Evolutionary conservation across 2,888 invertebrate genomes (phyloP).

Genomic region (Ecliptopera silaceata): DNA sequence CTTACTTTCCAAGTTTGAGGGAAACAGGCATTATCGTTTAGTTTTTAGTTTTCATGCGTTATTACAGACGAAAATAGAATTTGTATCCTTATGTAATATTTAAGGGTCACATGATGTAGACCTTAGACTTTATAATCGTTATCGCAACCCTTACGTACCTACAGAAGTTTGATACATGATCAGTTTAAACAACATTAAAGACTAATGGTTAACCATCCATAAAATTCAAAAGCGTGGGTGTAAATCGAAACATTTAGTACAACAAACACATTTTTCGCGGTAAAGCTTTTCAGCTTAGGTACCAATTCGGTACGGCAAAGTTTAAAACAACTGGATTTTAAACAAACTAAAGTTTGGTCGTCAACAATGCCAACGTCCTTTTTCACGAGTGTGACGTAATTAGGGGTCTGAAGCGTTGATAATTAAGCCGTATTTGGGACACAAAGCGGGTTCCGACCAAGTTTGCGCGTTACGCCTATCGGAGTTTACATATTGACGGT

Average conservation of each 20-base stretch:
- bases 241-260: background rate
- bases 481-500: conserved; percentile 28
- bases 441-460: conserved; percentile 57
- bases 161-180: too few relatives aligned
- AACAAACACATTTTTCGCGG: background rate
- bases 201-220: too few relatives aligned
- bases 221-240: background rate
- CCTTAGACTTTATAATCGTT: too few relatives aligned
- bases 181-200: too few relatives aligned
- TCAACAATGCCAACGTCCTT: conserved; percentile 39
- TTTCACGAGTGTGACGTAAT: conserved; percentile 49
- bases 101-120: too few relatives aligned
- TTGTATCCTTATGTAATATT: too few relatives aligned
- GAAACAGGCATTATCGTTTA: background rate
- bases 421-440: conserved; percentile 67
- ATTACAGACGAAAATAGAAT: too few relatives aligned
- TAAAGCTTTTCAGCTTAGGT: background rate
- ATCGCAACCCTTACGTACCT: too few relatives aligned
- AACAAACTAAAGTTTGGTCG: conserved; percentile 22
- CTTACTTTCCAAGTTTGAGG: background rate
- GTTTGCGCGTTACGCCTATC: conserved; percentile 59
- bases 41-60: too few relatives aligned
- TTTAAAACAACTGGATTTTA: conserved; percentile 22
- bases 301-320: conserved; percentile 5
- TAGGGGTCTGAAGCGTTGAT: conserved; percentile 49